A percentile compares a stretch with the other conserved stretches of the same genome.
These are phyloP conservation scores for Apeira syringaria DNA, from an alignment of 2,888 invertebrate genomes.

Conservation along the genomic window DNA sequence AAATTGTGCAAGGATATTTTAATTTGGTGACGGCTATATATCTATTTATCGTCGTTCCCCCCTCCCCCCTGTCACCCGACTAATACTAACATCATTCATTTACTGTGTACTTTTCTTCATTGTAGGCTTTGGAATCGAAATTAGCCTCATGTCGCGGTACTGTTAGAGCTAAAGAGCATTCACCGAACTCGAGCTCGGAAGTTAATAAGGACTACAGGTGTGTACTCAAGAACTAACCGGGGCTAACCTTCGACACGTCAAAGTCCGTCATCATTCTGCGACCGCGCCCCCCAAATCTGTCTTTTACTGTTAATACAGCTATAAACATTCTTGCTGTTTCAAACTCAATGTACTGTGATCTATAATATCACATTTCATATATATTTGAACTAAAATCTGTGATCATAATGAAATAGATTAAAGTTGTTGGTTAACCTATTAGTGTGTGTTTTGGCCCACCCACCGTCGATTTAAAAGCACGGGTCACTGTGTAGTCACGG, in stretches of 20 bases:
- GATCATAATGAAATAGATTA: slow-evolving; percentile 71
- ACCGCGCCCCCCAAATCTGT: slow-evolving; percentile 30
- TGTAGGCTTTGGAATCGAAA: slow-evolving; percentile 88
- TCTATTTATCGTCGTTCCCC: too few relatives aligned
- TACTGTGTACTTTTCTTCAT: slow-evolving; percentile 78
- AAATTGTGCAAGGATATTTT: slow-evolving; percentile 13
- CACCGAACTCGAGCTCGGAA: slow-evolving; percentile 75
- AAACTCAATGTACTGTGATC: slow-evolving; percentile 56
- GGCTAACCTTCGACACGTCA: slow-evolving; percentile 25
- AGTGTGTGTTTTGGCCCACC: slow-evolving; percentile 65
- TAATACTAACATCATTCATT: slow-evolving; percentile 79
- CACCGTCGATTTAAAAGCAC: slow-evolving; percentile 44
- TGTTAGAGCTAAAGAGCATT: slow-evolving; percentile 81
- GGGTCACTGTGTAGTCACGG: slow-evolving; percentile 7
- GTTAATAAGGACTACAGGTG: slow-evolving; percentile 84
- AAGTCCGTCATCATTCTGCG: slow-evolving; percentile 24
- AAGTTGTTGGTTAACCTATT: slow-evolving; percentile 41
- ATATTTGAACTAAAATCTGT: slow-evolving; percentile 68
- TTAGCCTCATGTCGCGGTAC: slow-evolving; percentile 86
- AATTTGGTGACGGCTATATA: slow-evolving; percentile 50
- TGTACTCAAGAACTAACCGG: slow-evolving; percentile 76
- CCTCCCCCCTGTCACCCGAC: slow-evolving; percentile 52
- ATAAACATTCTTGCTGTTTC: slow-evolving; percentile 49
- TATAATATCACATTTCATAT: slow-evolving; percentile 69
- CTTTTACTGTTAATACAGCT: slow-evolving; percentile 49